Evolutionary conservation across 2,888 invertebrate genomes (phyloP), one percentile per base, ranked within the genome.

Genomic region (Microctonus aethiopoides): DNA sequence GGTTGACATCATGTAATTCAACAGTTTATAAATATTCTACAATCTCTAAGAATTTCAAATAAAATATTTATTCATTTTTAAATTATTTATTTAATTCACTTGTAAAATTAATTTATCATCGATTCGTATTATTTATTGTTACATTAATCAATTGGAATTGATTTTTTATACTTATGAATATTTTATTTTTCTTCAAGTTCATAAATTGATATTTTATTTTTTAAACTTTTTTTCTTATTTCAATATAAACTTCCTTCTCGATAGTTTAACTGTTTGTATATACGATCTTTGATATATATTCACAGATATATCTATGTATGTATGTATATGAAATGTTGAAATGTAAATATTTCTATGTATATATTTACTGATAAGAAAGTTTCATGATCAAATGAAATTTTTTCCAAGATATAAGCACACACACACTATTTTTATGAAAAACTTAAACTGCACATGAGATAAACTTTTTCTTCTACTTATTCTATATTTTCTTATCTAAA

Each of bases 31-130:
- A 26, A 24, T n/a, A 7, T 46, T 46, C 3, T 39, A 13, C 36
- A 36, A 60, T 36, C 60, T 36, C 36, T 22, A 36, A 36, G 36
- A 60, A 60, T 36, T 36, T 60, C 60, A 10, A 60, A 36, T n/a
- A 60, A 22, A 13, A 60, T 60, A 20, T 60, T 60, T 36, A 29
- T 13, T 7, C n/a, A 20, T 34, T 11, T 4, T 59, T 13, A 34
- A 16, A 59, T 59, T 36, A n/a, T 61, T 61, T 16, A 1, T n/a
- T 24, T 22, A 41, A 61, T 41, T 41, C 29, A 22, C 10, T 41
- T 24, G 32, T 57, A 32, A 32, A 57, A 57, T 57, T 57, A 32
- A 46, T 16, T 46, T 16, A 46, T 57, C 57, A 57, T 16, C n/a
- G 32, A 10, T 57, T 32, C 5, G 57, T 29, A 56, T 52, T 56